phyloP scores from a whole-genome alignment of 2,797 vertebrate species.

The Peromyscus attwateri region DNA sequence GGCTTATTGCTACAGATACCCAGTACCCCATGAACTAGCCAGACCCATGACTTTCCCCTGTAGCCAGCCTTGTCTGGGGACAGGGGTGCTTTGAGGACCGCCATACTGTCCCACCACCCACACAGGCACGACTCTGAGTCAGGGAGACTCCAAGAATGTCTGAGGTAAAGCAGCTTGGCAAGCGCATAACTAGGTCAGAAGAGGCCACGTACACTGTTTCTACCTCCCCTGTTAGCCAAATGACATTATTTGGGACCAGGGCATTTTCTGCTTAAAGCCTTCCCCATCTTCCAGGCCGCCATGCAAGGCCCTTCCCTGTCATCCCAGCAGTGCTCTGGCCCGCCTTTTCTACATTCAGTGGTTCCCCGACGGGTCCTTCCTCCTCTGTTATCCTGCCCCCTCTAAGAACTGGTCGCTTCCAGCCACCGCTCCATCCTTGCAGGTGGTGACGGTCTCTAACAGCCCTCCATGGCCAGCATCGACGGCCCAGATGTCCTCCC shows the following conservation, averaged over 20 bases:
- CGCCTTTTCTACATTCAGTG: accelerated
- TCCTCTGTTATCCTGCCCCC: neutral
- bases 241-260: neutral
- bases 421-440: neutral
- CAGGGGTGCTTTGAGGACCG: neutral
- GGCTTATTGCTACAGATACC: neutral
- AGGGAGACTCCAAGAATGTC: neutral
- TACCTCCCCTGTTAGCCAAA: neutral
- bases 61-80: neutral
- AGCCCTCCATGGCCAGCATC: neutral
- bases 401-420: neutral
- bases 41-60: neutral
- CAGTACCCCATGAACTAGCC: neutral
- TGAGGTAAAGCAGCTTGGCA: neutral
- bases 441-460: neutral
- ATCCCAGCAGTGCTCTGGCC: neutral
- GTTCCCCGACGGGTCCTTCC: neutral
- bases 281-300: neutral
- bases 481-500: neutral
- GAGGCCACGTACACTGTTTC: no score
- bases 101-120: neutral
- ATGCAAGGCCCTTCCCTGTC: neutral
- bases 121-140: neutral
- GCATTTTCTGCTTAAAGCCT: neutral
- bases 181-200: neutral